Evolutionary conservation across 2,888 invertebrate genomes (phyloP).

Genomic region (Pseudococcus longispinus): DNA sequence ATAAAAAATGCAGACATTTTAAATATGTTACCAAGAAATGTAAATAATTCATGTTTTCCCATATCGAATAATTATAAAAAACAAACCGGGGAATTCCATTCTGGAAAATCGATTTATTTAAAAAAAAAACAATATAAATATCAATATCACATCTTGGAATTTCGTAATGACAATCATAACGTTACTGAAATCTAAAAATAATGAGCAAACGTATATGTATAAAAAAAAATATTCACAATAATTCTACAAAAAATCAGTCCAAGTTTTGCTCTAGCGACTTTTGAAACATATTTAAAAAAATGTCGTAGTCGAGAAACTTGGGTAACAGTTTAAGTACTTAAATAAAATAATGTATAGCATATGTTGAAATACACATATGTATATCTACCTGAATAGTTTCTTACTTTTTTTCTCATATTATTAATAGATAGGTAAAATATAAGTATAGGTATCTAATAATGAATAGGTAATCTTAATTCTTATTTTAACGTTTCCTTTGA

Average conservation of each 20-base stretch:
- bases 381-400: not conserved
- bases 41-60: too few species aligned
- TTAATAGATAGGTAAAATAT: too few species aligned
- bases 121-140: not conserved
- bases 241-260: not conserved
- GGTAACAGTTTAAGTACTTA: not conserved
- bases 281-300: not conserved
- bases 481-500: not conserved
- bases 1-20: too few species aligned
- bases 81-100: not conserved
- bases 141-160: conserved; percentile 6
- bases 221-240: not conserved
- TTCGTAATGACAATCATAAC: not conserved
- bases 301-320: not conserved
- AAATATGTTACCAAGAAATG: too few species aligned
- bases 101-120: not conserved
- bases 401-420: not conserved
- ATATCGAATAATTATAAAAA: not conserved
- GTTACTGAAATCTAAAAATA: not conserved
- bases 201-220: not conserved
- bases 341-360: not conserved
- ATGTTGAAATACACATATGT: not conserved
- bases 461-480: not conserved
- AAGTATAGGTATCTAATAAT: not conserved
- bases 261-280: not conserved